phyloP scores from a whole-genome alignment of 2,113 vertebrate species.

The Peucedramus taeniatus region DNA sequence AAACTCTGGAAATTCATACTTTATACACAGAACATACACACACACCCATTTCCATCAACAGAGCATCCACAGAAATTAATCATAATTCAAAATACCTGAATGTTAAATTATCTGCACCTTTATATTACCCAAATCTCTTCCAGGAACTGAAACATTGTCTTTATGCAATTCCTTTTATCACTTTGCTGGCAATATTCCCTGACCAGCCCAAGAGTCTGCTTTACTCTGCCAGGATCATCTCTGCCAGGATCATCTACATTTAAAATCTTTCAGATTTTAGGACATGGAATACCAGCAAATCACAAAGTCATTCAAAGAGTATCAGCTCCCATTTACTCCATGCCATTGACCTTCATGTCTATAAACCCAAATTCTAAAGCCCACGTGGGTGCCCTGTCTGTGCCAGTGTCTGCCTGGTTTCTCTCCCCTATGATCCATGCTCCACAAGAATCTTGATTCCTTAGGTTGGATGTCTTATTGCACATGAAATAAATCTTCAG shows the following conservation, averaged over 20 bases:
- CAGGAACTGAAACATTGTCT: neutral
- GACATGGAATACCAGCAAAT: neutral
- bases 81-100: neutral
- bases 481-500: neutral
- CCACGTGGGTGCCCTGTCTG: neutral
- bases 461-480: neutral
- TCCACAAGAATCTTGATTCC: neutral
- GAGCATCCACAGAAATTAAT: neutral
- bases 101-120: neutral
- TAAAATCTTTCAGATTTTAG: neutral
- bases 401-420: neutral
- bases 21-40: neutral
- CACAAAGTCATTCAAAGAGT: neutral
- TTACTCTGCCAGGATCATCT: neutral
- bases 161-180: neutral
- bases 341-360: neutral
- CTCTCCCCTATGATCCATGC: neutral
- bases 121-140: neutral
- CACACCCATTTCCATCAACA: neutral
- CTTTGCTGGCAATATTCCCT: neutral
- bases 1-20: neutral
- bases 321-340: neutral
- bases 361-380: neutral
- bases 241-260: neutral
- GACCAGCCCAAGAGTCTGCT: neutral